A percentile compares a stretch with the other conserved stretches of the same genome.
Evolutionary conservation across 2,113 vertebrate species (phyloP).

Genomic region (Etheostoma spectabile): DNA sequence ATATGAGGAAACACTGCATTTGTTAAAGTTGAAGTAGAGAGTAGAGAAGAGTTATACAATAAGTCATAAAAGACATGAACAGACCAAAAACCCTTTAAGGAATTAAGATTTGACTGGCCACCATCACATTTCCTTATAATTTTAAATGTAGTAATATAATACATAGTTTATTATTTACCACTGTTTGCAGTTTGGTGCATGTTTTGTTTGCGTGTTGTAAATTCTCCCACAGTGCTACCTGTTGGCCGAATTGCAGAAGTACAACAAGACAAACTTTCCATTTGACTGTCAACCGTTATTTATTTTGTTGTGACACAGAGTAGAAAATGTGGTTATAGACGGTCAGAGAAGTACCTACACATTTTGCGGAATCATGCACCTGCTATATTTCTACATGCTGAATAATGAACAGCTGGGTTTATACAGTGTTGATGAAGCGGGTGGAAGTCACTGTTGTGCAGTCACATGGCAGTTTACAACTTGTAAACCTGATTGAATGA

Average conservation of each 20-base stretch:
- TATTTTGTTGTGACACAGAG: slow-evolving; percentile 56
- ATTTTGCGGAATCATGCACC: slow-evolving; percentile 66
- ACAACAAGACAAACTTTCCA: slow-evolving; percentile 17
- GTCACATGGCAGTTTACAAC: slow-evolving; percentile 61
- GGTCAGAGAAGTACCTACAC: slow-evolving; percentile 51
- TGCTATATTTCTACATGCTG: slow-evolving; percentile 63
- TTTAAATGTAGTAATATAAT: not conserved
- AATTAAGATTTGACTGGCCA: not conserved
- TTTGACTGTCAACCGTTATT: slow-evolving; percentile 25
- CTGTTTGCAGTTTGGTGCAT: not conserved
- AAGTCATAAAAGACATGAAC: not conserved
- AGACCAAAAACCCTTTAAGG: not conserved
- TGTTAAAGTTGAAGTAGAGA: not conserved
- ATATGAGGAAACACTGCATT: not conserved
- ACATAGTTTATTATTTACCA: not conserved
- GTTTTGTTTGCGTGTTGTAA: not conserved
- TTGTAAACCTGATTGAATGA: slow-evolving; percentile 39
- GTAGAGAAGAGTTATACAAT: not conserved
- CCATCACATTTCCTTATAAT: not conserved
- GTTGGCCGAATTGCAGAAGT: slow-evolving; percentile 28
- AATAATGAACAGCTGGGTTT: slow-evolving; percentile 34
- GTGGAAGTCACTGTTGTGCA: slow-evolving; percentile 24
- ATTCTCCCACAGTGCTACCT: slow-evolving; percentile 22
- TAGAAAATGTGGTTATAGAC: slow-evolving; percentile 67
- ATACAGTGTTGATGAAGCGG: slow-evolving; percentile 30